Evolutionary conservation across 2,797 vertebrate genomes (phyloP).

Genomic region (Epinephelus coioides): DNA sequence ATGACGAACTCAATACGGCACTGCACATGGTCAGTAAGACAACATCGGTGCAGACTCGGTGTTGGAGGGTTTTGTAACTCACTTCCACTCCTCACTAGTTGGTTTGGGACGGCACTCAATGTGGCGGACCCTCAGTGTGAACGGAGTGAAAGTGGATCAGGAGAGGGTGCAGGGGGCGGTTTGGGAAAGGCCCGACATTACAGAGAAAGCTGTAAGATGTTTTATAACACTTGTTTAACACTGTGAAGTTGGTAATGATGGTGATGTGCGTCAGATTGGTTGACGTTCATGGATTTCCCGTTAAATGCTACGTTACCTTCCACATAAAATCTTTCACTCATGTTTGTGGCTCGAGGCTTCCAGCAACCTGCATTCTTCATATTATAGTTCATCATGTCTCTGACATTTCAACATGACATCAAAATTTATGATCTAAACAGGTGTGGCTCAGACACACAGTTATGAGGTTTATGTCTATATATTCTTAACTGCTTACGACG

Average conservation of each 20-base stretch:
- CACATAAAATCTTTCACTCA: neutral
- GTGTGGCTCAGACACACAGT: slow-evolving; percentile 29
- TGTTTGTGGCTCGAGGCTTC: slow-evolving; percentile 11
- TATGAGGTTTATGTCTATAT: slow-evolving; percentile 33
- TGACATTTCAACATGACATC: slow-evolving; percentile 21
- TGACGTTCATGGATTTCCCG: slow-evolving; percentile 7
- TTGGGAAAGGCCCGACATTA: no score
- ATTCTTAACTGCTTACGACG: slow-evolving; percentile 28
- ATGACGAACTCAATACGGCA: no score
- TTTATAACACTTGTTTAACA: neutral
- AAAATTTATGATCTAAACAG: slow-evolving; percentile 38
- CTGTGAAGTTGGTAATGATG: neutral
- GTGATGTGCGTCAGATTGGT: neutral
- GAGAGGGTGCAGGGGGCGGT: no score
- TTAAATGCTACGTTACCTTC: neutral
- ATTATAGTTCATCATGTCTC: slow-evolving; percentile 18
- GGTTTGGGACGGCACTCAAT: no score
- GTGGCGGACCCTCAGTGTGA: no score
- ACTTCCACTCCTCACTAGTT: no score
- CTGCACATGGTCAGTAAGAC: no score
- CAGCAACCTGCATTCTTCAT: neutral
- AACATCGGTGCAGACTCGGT: no score
- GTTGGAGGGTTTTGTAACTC: no score
- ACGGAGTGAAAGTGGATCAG: no score
- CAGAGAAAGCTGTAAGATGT: neutral